Conservation (phyloP, 2,797 vertebrate species). For the Heteromormyrus szaboi region DNA sequence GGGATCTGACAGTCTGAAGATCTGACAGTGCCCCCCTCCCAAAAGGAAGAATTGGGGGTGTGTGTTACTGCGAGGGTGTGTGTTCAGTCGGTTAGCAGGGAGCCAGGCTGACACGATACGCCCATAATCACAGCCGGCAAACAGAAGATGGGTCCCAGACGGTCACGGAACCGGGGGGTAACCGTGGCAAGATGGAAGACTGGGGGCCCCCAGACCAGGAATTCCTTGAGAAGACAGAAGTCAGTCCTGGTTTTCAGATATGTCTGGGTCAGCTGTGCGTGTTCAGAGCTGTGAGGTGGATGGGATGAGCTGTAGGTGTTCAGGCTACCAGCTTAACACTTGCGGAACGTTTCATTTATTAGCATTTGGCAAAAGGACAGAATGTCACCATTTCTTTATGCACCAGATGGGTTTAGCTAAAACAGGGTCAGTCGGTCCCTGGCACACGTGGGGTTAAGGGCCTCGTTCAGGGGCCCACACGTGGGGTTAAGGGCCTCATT, state of each 20-base stretch:
- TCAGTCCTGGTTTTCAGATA: constrained; percentile 42
- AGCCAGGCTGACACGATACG: constrained; percentile 10
- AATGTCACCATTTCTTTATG: neutral
- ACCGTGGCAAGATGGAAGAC: neutral
- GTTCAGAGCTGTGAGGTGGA: neutral
- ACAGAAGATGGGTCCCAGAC: constrained; percentile 2
- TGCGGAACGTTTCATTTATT: neutral
- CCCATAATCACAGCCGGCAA: constrained; percentile 3
- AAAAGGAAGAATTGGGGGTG: constrained; percentile 14
- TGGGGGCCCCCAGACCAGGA: constrained; percentile 33
- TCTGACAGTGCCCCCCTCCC: neutral
- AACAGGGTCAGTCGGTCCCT: neutral
- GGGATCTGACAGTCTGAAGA: neutral
- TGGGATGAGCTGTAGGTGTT: neutral
- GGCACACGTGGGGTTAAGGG: neutral
- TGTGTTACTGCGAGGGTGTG: constrained; percentile 29
- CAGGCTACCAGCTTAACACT: neutral
- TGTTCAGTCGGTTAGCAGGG: constrained; percentile 14
- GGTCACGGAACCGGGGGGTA: constrained; percentile 33
- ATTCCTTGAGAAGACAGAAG: constrained; percentile 38
- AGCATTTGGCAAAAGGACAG: neutral
- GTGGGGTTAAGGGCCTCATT: neutral
- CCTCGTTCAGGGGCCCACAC: neutral
- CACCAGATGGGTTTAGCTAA: neutral
- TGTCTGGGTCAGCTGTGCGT: constrained; percentile 40